Conservation (phyloP, 2,888 invertebrate genomes). For the Lasius fuliginosus region DNA sequence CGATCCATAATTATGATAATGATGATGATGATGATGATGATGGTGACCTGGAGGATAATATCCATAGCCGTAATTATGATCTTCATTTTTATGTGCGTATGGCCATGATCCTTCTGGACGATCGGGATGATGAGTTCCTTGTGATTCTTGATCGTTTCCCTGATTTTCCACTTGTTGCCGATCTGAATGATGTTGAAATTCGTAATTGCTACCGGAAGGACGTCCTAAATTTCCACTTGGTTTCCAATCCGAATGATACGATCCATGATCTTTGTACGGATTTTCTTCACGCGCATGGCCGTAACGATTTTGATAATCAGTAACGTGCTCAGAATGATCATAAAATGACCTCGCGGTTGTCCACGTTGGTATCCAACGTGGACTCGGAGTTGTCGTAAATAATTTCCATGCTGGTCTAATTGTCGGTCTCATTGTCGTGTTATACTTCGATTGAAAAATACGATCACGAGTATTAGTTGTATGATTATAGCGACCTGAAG, state of each 20-base stretch:
- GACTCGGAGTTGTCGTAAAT: constrained; percentile 49
- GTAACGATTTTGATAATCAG: constrained; percentile 11
- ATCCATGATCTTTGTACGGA: not conserved
- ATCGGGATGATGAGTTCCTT: not conserved
- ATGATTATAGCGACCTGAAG: constrained; percentile 46
- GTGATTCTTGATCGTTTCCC: not conserved
- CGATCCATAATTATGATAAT: constrained; percentile 30
- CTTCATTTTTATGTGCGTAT: not conserved
- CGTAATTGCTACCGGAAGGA: constrained; percentile 3
- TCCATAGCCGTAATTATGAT: not conserved
- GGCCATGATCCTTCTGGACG: not conserved
- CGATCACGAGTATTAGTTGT: constrained; percentile 21
- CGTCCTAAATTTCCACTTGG: not conserved
- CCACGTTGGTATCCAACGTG: constrained; percentile 56
- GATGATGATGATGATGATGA: constrained; percentile 14
- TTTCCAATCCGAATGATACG: not conserved
- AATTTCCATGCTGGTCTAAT: constrained; percentile 37
- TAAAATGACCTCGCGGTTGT: constrained; percentile 38
- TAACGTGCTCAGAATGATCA: not conserved
- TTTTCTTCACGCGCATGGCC: not conserved
- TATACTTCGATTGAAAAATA: constrained; percentile 78
- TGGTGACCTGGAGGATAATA: constrained; percentile 17
- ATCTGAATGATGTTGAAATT: not conserved
- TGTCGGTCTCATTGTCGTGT: constrained; percentile 74
- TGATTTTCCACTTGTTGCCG: not conserved